These are phyloP conservation scores for Antheraea pernyi DNA, from an alignment of 1,140 invertebrate species.

Conservation along the genomic window DNA sequence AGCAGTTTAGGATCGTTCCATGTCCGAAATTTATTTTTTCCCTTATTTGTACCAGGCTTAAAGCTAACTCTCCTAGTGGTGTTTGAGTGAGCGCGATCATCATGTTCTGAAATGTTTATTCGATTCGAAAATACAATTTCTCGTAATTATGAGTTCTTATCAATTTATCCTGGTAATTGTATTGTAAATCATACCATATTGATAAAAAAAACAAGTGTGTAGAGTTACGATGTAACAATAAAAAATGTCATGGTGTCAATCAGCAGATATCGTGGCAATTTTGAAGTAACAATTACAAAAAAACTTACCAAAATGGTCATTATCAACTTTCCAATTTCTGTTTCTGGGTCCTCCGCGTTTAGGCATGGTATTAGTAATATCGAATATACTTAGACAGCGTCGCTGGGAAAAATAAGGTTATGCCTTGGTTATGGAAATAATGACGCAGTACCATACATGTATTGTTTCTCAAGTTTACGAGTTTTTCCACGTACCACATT, in stretches of 20 bases:
- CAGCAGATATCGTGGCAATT: background rate
- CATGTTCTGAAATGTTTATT: slow-evolving; percentile 61
- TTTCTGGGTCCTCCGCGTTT: slow-evolving; percentile 62
- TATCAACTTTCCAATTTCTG: slow-evolving; percentile 54
- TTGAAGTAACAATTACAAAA: background rate
- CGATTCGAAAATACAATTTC: no score
- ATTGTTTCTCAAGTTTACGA: background rate
- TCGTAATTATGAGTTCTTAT: no score
- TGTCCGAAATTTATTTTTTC: slow-evolving; percentile 66
- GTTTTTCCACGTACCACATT: background rate
- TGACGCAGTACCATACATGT: background rate
- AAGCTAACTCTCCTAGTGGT: slow-evolving; percentile 78
- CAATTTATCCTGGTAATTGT: no score
- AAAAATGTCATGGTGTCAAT: background rate
- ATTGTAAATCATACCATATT: no score
- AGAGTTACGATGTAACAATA: no score
- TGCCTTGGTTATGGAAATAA: background rate
- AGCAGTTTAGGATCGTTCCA: slow-evolving; percentile 68
- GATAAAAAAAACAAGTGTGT: slow-evolving; percentile 14
- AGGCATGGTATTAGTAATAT: slow-evolving; percentile 46
- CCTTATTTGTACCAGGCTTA: slow-evolving; percentile 73
- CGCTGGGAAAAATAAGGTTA: background rate
- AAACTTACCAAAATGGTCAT: slow-evolving; percentile 65
- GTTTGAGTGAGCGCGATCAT: slow-evolving; percentile 57
- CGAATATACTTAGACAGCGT: background rate